A percentile compares a stretch with the other conserved stretches of the same genome.
These are phyloP conservation scores for Menura novaehollandiae DNA, from an alignment of 2,113 vertebrate genomes.

Conservation along the genomic window DNA sequence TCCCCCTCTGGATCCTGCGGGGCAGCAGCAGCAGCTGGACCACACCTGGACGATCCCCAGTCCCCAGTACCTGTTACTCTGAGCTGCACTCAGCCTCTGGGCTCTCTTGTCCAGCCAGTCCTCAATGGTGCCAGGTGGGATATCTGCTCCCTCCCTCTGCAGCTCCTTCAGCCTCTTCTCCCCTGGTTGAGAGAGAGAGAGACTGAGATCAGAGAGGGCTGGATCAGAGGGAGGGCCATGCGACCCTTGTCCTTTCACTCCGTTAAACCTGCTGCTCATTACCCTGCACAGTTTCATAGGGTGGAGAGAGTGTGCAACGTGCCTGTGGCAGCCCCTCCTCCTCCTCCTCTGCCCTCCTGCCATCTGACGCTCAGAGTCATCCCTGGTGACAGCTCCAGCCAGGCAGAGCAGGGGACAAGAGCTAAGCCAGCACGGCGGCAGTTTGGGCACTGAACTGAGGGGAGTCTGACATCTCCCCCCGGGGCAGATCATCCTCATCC, in stretches of 20 bases:
- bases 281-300: not conserved
- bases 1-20: fast-evolving
- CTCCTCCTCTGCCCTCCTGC: not conserved
- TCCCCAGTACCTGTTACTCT: slow-evolving; percentile 76
- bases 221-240: not conserved
- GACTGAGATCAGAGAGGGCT: not conserved
- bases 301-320: not conserved
- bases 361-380: not conserved
- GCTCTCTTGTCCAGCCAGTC: slow-evolving; percentile 88
- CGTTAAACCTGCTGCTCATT: not conserved
- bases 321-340: not conserved
- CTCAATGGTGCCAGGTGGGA: slow-evolving; percentile 70
- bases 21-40: not conserved
- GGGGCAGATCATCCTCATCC: not conserved
- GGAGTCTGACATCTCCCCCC: not conserved
- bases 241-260: not conserved
- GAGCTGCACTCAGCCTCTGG: slow-evolving; percentile 70
- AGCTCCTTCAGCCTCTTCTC: slow-evolving; percentile 77
- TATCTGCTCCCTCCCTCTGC: slow-evolving; percentile 43
- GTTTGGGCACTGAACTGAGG: not conserved
- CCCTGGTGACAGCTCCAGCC: not conserved
- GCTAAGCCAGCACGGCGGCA: not conserved
- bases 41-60: fast-evolving
- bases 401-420: not conserved
- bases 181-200: slow-evolving; percentile 63